Percentiles rank a stretch among this genome's conserved stretches.
Evolutionary conservation across 2,888 invertebrate species (phyloP).

Genomic region (Hypsopygia costalis): DNA sequence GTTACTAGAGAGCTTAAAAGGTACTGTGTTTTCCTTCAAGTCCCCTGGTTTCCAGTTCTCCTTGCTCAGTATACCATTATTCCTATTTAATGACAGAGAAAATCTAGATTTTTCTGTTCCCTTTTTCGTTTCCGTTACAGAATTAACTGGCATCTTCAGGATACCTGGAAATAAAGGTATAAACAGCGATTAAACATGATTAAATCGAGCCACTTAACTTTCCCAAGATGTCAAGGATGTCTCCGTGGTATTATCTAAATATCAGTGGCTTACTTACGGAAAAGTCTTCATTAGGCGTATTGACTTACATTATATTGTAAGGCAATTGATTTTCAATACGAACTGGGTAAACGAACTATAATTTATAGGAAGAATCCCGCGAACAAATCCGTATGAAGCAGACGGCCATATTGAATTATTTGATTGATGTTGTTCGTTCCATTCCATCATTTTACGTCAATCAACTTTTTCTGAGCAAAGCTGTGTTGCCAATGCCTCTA

Average conservation of each 20-base stretch:
- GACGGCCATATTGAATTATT: slow-evolving; percentile 66
- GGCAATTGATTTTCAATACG: slow-evolving; percentile 42
- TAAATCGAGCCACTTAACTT: slow-evolving; percentile 47
- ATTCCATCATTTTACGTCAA: slow-evolving; percentile 11
- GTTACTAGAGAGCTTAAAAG: slow-evolving; percentile 32
- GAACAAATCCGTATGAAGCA: slow-evolving; percentile 54
- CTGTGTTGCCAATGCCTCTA: no score
- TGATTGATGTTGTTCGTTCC: slow-evolving; percentile 36
- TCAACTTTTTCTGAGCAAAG: no score
- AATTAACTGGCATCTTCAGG: slow-evolving; percentile 79
- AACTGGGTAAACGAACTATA: slow-evolving; percentile 43
- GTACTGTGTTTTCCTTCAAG: slow-evolving; percentile 40
- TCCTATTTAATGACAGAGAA: slow-evolving; percentile 64
- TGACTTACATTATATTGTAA: slow-evolving; percentile 73
- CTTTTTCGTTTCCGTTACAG: slow-evolving; percentile 65
- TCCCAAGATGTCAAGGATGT: slow-evolving; percentile 64
- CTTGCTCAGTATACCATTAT: slow-evolving; percentile 65
- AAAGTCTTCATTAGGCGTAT: slow-evolving; percentile 54
- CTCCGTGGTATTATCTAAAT: slow-evolving; percentile 22
- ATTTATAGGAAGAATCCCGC: slow-evolving; percentile 51
- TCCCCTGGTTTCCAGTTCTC: slow-evolving; percentile 46
- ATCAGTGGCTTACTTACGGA: slow-evolving; percentile 52
- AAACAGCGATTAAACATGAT: slow-evolving; percentile 20
- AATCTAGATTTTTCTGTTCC: slow-evolving; percentile 64
- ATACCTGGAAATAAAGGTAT: slow-evolving; percentile 55